phyloP scores from a whole-genome alignment of 2,113 vertebrate species.

The Silurus asotus region DNA sequence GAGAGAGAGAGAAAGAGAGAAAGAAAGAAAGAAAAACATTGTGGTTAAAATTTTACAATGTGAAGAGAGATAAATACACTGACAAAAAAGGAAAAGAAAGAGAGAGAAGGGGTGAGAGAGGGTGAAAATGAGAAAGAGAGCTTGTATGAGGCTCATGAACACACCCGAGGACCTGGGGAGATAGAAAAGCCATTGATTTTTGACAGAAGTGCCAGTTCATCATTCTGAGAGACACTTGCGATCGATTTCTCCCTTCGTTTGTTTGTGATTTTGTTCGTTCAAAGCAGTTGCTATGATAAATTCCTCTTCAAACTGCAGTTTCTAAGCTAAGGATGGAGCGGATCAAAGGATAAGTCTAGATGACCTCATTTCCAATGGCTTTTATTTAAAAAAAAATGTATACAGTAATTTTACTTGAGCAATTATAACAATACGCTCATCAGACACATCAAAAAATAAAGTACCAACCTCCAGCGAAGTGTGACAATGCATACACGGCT shows the following conservation, averaged over 20 bases:
- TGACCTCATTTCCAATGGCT: slow-evolving; percentile 63
- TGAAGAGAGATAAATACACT: slow-evolving; percentile 24
- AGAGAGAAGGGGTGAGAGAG: slow-evolving; percentile 14
- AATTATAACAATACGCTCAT: not conserved
- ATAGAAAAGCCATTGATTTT: slow-evolving; percentile 71
- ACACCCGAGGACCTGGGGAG: slow-evolving; percentile 24
- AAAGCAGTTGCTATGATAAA: slow-evolving; percentile 70
- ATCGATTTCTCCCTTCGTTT: slow-evolving; percentile 75
- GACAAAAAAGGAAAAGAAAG: slow-evolving; percentile 31
- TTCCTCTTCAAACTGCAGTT: slow-evolving; percentile 60
- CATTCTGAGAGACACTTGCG: slow-evolving; percentile 71
- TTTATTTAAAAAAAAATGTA: not conserved
- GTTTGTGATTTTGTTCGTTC: slow-evolving; percentile 77
- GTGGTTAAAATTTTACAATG: slow-evolving; percentile 62
- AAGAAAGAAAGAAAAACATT: slow-evolving; percentile 61
- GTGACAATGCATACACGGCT: slow-evolving; percentile 6
- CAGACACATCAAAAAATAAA: not conserved
- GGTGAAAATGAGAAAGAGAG: slow-evolving; percentile 33
- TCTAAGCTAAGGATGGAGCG: slow-evolving; percentile 61
- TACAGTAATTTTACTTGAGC: not conserved
- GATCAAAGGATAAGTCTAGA: slow-evolving; percentile 62
- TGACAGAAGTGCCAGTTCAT: slow-evolving; percentile 75
- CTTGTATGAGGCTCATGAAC: slow-evolving; percentile 10
- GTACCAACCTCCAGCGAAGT: not conserved
- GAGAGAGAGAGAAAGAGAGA: slow-evolving; percentile 56